Conservation (phyloP, 2,797 vertebrate genomes). For the Diglossa cyanea region DNA sequence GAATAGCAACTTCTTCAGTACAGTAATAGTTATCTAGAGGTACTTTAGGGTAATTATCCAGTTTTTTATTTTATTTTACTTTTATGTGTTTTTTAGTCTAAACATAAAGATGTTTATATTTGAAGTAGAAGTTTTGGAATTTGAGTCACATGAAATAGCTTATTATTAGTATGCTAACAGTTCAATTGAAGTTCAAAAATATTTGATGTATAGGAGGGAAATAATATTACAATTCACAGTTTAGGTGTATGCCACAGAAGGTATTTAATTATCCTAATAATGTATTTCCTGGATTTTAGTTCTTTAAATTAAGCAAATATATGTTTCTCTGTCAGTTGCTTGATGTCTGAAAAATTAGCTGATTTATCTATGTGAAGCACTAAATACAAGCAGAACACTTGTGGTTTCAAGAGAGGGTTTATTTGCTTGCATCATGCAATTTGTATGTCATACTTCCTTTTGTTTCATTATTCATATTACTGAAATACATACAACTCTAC, state of each 20-base stretch:
- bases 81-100: neutral
- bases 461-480: neutral
- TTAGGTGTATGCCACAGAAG: neutral
- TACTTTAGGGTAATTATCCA: neutral
- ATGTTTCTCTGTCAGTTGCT: neutral
- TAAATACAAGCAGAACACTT: neutral
- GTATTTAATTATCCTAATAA: neutral
- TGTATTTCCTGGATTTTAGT: neutral
- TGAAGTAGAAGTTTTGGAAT: neutral
- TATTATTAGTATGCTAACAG: neutral
- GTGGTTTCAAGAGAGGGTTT: neutral
- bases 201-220: neutral
- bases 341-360: neutral
- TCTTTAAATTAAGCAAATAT: neutral
- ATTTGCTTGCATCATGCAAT: neutral
- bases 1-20: neutral
- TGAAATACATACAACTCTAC: neutral
- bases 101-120: neutral
- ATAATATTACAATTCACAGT: neutral
- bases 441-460: neutral
- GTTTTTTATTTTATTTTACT: neutral
- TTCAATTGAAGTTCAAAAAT: neutral
- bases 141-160: neutral
- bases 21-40: neutral
- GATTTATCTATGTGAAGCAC: neutral